Conservation (phyloP, 2,113 vertebrate species). For the Condylura cristata region DNA sequence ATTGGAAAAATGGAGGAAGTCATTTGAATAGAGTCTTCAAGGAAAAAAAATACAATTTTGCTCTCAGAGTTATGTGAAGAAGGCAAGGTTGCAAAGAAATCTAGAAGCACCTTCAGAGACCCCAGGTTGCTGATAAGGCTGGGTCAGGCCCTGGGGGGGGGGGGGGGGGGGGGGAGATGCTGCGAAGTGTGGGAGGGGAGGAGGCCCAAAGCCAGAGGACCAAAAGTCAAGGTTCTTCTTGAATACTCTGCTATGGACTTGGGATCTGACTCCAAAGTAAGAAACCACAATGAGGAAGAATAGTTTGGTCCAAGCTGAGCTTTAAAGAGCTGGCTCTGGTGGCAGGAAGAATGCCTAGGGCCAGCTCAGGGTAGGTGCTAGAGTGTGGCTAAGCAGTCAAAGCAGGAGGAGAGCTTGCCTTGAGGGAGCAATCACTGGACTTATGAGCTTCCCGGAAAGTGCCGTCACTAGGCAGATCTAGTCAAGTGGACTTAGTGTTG, state of each 20-base stretch:
- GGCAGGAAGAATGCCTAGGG: not conserved
- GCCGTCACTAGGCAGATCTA: not conserved
- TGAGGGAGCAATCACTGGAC: not conserved
- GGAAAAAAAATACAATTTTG: not conserved
- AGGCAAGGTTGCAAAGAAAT: not conserved
- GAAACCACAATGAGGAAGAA: not conserved
- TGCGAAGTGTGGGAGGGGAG: fast-evolving
- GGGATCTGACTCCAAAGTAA: not conserved
- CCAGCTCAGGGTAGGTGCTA: not conserved
- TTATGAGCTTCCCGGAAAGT: not conserved
- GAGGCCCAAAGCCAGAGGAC: not conserved
- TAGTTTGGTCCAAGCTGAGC: not conserved
- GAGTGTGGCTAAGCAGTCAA: not conserved
- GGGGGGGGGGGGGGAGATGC: too few species aligned
- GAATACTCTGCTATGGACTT: not conserved
- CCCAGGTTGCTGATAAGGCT: not conserved
- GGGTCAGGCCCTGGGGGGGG: too few species aligned
- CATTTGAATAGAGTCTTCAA: not conserved
- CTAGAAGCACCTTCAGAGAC: not conserved
- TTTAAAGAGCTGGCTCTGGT: not conserved
- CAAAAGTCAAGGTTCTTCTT: not conserved
- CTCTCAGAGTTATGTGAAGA: not conserved
- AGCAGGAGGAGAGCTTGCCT: not conserved
- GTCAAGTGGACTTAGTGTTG: not conserved
- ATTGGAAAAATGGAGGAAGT: not conserved